A percentile compares a stretch with the other conserved stretches of the same genome.
Evolutionary conservation across 1,140 invertebrate species (phyloP).

Genomic region (Drusus annulatus): DNA sequence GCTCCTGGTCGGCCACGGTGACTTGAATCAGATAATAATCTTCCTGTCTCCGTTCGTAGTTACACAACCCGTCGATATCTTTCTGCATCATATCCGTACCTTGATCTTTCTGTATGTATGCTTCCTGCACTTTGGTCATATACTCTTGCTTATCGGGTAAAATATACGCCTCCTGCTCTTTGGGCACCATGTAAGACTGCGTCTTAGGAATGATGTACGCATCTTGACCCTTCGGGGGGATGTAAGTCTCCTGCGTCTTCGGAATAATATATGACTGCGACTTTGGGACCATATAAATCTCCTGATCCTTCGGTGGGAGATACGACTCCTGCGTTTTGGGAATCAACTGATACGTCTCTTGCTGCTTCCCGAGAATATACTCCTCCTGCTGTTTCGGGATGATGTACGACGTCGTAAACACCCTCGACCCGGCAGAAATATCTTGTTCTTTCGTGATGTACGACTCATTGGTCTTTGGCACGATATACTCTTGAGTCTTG

Average conservation of each 20-base stretch:
- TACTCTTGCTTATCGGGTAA: slow-evolving; percentile 4
- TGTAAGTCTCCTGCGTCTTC: slow-evolving; percentile 27
- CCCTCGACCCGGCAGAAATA: background rate
- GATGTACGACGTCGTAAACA: slow-evolving; percentile 1
- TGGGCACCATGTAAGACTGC: slow-evolving; percentile 20
- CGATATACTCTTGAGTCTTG: slow-evolving; percentile 26
- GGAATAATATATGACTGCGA: slow-evolving; percentile 32
- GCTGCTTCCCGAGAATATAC: slow-evolving; percentile 5
- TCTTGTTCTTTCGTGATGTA: slow-evolving; percentile 21
- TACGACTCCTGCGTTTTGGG: slow-evolving; percentile 29
- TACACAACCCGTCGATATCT: slow-evolving; percentile 32
- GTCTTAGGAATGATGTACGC: slow-evolving; percentile 35
- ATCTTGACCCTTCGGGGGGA: slow-evolving; percentile 29
- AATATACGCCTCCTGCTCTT: slow-evolving; percentile 18
- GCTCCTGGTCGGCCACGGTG: slow-evolving; percentile 22
- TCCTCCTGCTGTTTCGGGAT: slow-evolving; percentile 20
- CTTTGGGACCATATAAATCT: slow-evolving; percentile 26
- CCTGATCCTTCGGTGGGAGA: slow-evolving; percentile 17
- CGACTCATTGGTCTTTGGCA: slow-evolving; percentile 25
- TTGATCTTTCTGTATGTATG: slow-evolving; percentile 25
- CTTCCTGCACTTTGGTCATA: slow-evolving; percentile 11
- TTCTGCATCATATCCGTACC: slow-evolving; percentile 18
- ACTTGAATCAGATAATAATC: slow-evolving; percentile 38
- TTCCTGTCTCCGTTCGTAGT: slow-evolving; percentile 27
- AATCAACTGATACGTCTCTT: slow-evolving; percentile 30